Percentiles rank a stretch among this genome's conserved stretches.
Evolutionary conservation across 2,797 vertebrate genomes (phyloP).

Genomic region (Mionectes olivaceus): DNA sequence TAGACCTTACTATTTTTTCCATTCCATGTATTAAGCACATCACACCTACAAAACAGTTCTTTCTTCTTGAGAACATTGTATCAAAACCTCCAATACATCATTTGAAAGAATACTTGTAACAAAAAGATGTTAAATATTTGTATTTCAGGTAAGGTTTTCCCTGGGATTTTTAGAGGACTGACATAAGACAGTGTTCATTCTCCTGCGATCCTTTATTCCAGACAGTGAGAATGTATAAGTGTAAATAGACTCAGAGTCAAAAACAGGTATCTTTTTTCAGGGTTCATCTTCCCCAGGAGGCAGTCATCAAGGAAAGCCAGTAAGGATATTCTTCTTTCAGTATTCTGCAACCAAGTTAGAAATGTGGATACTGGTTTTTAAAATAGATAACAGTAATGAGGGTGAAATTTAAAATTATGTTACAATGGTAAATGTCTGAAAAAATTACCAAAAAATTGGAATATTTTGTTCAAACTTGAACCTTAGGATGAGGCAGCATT

Average conservation of each 20-base stretch:
- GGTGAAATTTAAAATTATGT: background rate
- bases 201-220: background rate
- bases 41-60: background rate
- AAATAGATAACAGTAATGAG: background rate
- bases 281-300: conserved; percentile 23
- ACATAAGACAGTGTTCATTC: background rate
- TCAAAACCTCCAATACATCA: background rate
- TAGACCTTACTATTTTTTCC: background rate
- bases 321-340: conserved; percentile 25
- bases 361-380: background rate
- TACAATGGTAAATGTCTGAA: background rate
- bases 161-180: background rate
- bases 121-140: background rate
- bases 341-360: background rate
- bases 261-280: background rate
- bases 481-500: background rate
- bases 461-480: background rate
- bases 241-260: background rate
- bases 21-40: background rate
- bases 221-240: background rate
- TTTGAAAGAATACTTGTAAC: background rate
- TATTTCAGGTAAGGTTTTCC: background rate
- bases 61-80: background rate
- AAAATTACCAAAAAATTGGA: background rate
- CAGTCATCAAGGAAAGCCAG: conserved; percentile 20